A percentile compares a stretch with the other conserved stretches of the same genome.
Evolutionary conservation across 2,888 invertebrate species (phyloP).

Genomic region (Lasioglossum lativentre): DNA sequence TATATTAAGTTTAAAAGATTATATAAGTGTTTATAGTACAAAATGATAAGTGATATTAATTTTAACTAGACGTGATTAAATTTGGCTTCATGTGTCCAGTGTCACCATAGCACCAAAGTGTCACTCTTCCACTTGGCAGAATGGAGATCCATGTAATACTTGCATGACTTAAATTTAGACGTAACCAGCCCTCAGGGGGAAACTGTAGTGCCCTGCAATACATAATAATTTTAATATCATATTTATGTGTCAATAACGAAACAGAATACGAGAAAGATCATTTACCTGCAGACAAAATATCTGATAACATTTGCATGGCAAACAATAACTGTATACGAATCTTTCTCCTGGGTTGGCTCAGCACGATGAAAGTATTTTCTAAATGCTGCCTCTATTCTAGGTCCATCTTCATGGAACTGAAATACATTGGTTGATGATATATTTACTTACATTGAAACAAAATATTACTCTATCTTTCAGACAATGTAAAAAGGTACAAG

Average conservation of each 20-base stretch:
- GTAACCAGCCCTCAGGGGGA: conserved; percentile 98
- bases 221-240: not conserved
- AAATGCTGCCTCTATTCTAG: conserved; percentile 98
- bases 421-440: conserved; percentile 76
- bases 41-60: conserved; percentile 22
- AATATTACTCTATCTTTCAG: not conserved
- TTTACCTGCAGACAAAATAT: conserved; percentile 95
- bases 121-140: conserved; percentile 93
- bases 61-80: conserved; percentile 83
- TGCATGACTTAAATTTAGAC: conserved; percentile 95
- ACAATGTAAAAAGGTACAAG: not conserved
- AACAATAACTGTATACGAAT: conserved; percentile 95
- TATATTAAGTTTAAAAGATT: not conserved
- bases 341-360: conserved; percentile 90
- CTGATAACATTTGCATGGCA: conserved; percentile 99
- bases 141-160: conserved; percentile 97
- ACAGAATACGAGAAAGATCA: conserved; percentile 10
- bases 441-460: conserved; percentile 1
- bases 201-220: conserved; percentile 94
- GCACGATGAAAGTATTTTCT: conserved; percentile 97
- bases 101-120: conserved; percentile 93
- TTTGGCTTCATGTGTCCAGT: conserved; percentile 95
- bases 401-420: conserved; percentile 96
- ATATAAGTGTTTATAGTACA: conserved; percentile 30
- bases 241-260: not conserved